Percentiles rank a stretch among this genome's conserved stretches.
These are phyloP conservation scores for Vimba vimba DNA, from an alignment of 2,113 vertebrate genomes.

Conservation along the genomic window DNA sequence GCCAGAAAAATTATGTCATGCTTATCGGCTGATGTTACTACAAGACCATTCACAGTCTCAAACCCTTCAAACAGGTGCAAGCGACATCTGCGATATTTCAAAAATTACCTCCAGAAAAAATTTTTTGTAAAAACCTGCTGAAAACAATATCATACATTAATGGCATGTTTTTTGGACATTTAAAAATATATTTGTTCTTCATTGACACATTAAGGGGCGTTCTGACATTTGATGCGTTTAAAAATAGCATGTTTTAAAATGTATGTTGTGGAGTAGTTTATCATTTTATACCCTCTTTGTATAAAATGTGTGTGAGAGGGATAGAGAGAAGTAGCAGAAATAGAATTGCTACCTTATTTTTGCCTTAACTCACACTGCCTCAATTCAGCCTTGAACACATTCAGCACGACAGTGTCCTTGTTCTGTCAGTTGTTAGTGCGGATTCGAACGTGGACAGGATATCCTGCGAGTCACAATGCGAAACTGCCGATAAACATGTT, in stretches of 20 bases:
- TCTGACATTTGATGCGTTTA: not conserved
- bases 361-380: not conserved
- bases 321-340: not conserved
- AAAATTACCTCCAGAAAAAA: too few species aligned
- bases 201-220: not conserved
- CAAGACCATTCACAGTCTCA: too few species aligned
- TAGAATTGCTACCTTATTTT: not conserved
- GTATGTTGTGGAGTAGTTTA: not conserved
- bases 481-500: slow-evolving; percentile 1
- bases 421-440: slow-evolving; percentile 16
- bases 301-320: not conserved
- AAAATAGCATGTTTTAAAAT: not conserved
- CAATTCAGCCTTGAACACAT: slow-evolving; percentile 8
- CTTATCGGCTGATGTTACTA: too few species aligned
- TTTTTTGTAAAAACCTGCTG: too few species aligned
- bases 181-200: not conserved
- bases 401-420: slow-evolving; percentile 11
- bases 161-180: not conserved
- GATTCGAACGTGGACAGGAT: not conserved
- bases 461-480: slow-evolving; percentile 5
- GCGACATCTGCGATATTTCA: too few species aligned
- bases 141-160: not conserved
- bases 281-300: not conserved
- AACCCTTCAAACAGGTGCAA: too few species aligned
- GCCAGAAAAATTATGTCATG: too few species aligned